Evolutionary conservation across 23 tunicate genomes (phyloP), one percentile per base, ranked within the genome.

Genomic region (Diplosoma virens): DNA sequence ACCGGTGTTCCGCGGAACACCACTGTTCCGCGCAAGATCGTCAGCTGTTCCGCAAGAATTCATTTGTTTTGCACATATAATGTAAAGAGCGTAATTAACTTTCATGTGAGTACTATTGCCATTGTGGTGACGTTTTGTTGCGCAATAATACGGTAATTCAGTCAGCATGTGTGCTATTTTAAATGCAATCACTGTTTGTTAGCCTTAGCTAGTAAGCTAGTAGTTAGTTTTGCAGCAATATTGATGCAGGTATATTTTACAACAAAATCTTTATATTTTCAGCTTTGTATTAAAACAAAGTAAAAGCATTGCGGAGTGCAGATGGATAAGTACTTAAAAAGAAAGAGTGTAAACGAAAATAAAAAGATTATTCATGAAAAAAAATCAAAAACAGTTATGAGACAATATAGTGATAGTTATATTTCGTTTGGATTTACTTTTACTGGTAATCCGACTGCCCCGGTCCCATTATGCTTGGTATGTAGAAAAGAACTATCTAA

Each of bases 341-440:
- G 70, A 30, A 63, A 63, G 37, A 28, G 70, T 63, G 70, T 20
- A 63, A 25, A 63, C 20, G 70, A 63, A 63, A 29, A 63, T 29
- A 20, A 29, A 28, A 63, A 30, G 14, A 6, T 20, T 63, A 30
- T 14, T 29, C 14, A 63, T 30, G 75, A 68, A 68, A 68, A 68
- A 55, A 34, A 68, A 68, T 34, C 55, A 37, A 68, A 73, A 73
- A 7, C 37, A 6, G 64, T 73, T 6, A 76, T 36, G 55, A 76
- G 80, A 58, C 80, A 33, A 58, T 76, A 76, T 50, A 76, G 78
- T 32, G 80, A 76, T 36, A 54, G 33, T 58, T 76, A 76, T 22
- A 32, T 58, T 76, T 58, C 50, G 80, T 76, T 56, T 56, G 80
- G 68, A 76, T 76, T 76, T 76, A 76, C 67, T 56, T 76, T 56